A percentile compares a stretch with the other conserved stretches of the same genome.
phyloP scores from a whole-genome alignment of 2,113 vertebrate genomes.

The Pyrgilauda ruficollis region DNA sequence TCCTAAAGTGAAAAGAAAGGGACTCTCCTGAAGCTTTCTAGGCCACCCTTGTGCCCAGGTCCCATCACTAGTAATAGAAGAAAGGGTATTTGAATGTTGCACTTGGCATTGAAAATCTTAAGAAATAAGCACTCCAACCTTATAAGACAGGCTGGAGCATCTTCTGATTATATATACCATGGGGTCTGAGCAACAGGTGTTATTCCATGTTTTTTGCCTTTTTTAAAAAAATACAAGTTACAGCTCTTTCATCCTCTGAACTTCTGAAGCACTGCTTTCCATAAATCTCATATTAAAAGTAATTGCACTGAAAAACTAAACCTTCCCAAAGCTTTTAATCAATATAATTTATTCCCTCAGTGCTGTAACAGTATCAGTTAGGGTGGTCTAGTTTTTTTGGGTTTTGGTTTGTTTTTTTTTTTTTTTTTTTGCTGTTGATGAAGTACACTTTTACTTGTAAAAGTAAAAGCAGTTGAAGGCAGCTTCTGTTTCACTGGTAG shows the following conservation, averaged over 20 bases:
- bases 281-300: not conserved
- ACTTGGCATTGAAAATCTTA: not conserved
- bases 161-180: not conserved
- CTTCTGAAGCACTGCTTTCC: not conserved
- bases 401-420: no score
- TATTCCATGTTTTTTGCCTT: not conserved
- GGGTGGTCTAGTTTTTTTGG: not conserved
- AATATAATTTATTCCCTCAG: not conserved
- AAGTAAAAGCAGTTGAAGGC: not conserved
- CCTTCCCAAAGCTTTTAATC: not conserved
- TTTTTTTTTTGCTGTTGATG: not conserved
- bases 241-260: not conserved
- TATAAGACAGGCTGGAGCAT: not conserved
- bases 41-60: rapidly evolving
- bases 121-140: not conserved
- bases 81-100: not conserved
- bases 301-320: not conserved
- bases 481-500: not conserved
- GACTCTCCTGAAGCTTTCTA: not conserved
- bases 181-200: not conserved
- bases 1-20: not conserved
- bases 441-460: not conserved
- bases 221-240: not conserved
- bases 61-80: not conserved
- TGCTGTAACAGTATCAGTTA: not conserved